Evolutionary conservation across 2,113 vertebrate species (phyloP).

Genomic region (Chascanopsetta lugubris): DNA sequence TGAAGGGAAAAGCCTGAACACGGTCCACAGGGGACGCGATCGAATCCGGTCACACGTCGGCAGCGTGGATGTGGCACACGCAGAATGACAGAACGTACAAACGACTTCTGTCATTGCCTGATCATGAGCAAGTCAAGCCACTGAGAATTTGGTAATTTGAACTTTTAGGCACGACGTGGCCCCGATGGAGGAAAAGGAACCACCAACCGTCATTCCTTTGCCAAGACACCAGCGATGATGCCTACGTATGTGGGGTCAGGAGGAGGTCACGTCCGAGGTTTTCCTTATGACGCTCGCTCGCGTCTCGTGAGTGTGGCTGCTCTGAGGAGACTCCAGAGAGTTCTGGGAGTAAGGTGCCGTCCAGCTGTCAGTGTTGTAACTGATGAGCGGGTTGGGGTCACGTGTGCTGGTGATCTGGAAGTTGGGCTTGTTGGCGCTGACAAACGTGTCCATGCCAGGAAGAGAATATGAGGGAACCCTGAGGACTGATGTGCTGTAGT

Average conservation of each 20-base stretch:
- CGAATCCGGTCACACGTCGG: neutral
- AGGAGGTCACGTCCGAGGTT: constrained; percentile 89
- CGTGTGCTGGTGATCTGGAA: constrained; percentile 90
- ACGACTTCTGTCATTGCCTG: neutral
- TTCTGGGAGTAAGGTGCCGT: constrained; percentile 75
- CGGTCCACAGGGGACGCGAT: neutral
- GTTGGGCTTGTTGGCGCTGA: constrained; percentile 87
- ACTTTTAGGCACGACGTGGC: constrained; percentile 16
- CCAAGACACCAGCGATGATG: constrained; percentile 12
- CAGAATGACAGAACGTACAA: neutral
- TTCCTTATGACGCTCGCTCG: constrained; percentile 98
- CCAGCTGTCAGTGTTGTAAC: constrained; percentile 86
- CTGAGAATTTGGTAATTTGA: constrained; percentile 1
- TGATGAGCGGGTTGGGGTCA: constrained; percentile 82
- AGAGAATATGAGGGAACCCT: constrained; percentile 83
- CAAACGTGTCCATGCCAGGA: constrained; percentile 92
- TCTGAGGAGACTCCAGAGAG: constrained; percentile 44
- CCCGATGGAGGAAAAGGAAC: constrained; percentile 32
- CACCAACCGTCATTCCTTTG: constrained; percentile 33
- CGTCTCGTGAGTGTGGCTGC: constrained; percentile 83
- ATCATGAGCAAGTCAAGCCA: neutral
- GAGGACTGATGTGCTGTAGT: constrained; percentile 82
- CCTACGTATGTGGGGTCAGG: constrained; percentile 38
- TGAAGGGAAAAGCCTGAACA: neutral
- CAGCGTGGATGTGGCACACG: too few species aligned